A percentile compares a stretch with the other conserved stretches of the same genome.
Evolutionary conservation across 2,113 vertebrate species (phyloP).

Genomic region (Gymnorhina tibicen): DNA sequence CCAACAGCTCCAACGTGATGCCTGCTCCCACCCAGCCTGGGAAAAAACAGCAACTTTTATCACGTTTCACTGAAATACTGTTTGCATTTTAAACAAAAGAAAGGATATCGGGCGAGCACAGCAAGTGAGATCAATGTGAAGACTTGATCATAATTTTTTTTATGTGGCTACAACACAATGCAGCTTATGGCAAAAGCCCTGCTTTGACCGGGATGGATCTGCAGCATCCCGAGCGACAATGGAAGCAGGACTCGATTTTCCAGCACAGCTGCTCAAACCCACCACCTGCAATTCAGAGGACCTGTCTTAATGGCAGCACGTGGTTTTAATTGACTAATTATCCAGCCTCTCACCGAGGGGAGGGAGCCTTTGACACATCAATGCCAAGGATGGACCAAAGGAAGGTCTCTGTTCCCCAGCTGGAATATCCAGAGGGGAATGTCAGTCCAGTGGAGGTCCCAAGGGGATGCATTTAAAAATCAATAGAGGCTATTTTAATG

Average conservation of each 20-base stretch:
- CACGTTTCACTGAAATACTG: background rate
- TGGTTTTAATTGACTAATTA: background rate
- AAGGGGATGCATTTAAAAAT: conserved; percentile 16
- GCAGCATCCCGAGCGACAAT: background rate
- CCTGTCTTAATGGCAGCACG: background rate
- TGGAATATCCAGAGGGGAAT: background rate
- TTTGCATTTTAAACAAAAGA: background rate
- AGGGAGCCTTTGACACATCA: fast-evolving
- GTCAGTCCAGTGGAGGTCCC: background rate
- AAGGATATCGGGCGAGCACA: background rate
- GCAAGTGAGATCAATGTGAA: background rate
- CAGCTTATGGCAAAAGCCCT: background rate
- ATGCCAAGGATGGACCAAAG: background rate
- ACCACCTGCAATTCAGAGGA: background rate
- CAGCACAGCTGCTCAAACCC: background rate
- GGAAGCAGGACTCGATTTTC: background rate
- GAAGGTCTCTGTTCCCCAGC: background rate
- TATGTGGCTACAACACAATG: background rate
- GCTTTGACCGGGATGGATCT: background rate
- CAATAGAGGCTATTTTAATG: conserved; percentile 4
- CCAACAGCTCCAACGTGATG: background rate
- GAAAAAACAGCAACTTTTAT: background rate
- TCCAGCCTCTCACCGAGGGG: fast-evolving
- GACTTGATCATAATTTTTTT: background rate
- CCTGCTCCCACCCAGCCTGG: background rate